Conservation (phyloP, 1,140 invertebrate genomes). For the Aphis craccivora region DNA sequence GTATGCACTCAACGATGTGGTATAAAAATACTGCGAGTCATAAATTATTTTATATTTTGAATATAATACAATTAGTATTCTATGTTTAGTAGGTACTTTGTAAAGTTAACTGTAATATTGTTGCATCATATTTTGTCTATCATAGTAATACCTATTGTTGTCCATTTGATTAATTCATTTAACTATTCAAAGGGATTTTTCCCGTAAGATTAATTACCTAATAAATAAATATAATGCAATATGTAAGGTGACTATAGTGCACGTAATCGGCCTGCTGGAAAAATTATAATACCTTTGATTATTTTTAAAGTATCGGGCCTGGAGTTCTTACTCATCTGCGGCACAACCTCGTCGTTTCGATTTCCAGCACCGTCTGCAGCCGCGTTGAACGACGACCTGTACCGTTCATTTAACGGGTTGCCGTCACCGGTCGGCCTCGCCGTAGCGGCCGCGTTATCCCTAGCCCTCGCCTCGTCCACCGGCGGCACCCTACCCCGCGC, state of each 20-base stretch:
- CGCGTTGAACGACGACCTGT: background rate
- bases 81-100: no score
- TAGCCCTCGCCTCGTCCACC: background rate
- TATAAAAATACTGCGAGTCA: background rate
- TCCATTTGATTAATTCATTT: background rate
- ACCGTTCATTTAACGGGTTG: background rate
- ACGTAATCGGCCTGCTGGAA: no score
- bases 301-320: slow-evolving; percentile 53
- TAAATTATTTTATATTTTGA: background rate
- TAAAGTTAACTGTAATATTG: background rate
- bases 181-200: background rate
- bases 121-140: background rate
- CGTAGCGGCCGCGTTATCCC: background rate
- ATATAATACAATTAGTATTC: background rate
- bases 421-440: background rate
- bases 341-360: background rate
- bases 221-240: background rate
- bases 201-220: no score
- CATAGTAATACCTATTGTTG: background rate
- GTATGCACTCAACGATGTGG: background rate
- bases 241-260: background rate
- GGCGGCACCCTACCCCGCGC: background rate
- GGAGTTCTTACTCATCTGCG: background rate
- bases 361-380: background rate
- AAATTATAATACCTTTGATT: slow-evolving; percentile 20